Evolutionary conservation across 1,140 invertebrate genomes (phyloP).

Genomic region (Ericerus pela): DNA sequence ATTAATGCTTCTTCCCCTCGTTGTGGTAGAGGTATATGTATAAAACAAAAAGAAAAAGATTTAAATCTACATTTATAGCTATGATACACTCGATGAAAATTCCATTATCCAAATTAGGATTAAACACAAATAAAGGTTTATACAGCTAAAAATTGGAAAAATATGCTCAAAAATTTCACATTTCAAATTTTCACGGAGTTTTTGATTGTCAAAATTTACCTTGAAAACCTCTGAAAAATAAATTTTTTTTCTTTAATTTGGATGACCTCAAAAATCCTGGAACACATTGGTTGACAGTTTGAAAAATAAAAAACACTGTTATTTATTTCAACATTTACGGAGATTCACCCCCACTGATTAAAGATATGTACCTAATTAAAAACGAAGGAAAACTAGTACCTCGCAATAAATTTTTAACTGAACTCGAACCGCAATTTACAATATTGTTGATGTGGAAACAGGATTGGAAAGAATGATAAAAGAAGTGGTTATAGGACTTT

Average conservation of each 20-base stretch:
- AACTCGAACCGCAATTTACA: no score
- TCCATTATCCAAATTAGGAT: neutral
- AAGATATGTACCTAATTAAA: no score
- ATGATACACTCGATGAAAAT: neutral
- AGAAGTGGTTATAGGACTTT: no score
- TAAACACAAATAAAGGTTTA: neutral
- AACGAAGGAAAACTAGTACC: no score
- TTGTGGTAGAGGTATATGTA: neutral
- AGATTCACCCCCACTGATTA: neutral
- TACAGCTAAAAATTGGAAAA: neutral
- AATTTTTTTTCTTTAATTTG: constrained; percentile 3
- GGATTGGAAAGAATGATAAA: no score
- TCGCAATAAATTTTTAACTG: no score
- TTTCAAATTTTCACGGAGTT: neutral
- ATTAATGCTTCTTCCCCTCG: no score
- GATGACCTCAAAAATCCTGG: neutral
- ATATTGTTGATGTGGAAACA: no score
- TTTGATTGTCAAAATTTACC: neutral
- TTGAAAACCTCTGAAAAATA: neutral
- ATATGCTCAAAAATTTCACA: neutral
- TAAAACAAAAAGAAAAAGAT: neutral
- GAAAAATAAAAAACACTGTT: neutral
- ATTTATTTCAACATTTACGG: neutral
- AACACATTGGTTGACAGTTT: constrained; percentile 1
- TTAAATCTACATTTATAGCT: neutral